Base-by-base conservation (phyloP, 2,797 vertebrate species). In the Holocentrus rufus region DNA sequence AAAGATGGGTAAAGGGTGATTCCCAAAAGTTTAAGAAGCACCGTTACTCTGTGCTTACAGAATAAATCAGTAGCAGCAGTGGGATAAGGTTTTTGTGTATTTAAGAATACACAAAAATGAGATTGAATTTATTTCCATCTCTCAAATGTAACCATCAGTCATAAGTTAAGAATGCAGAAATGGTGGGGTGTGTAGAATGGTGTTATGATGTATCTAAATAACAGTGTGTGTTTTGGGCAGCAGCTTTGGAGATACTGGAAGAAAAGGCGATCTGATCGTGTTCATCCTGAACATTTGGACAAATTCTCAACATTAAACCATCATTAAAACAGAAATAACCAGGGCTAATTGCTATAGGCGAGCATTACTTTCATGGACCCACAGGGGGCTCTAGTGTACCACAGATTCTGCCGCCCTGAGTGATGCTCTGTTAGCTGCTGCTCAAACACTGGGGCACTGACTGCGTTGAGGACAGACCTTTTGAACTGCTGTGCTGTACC, bases 311-410 rank as follows among this genome's bases (percentile, higher is more conserved):
- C 76, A 85, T 81, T 80, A 86, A 81, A 84, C 61, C 79, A 76
- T 87, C 82, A 69, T 74, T 65, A 72, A 88, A 83, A 78, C 54
- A 75, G 27, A 77, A 87, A 79, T 82, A 79, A 88, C 59, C 77
- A 31, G 63, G 67, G 42, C 72, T 84, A 77, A 75, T 82, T 76
- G 72, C 75, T 2, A 59, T 3, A 62, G 70, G 68, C 52, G 76
- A 36, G 85, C 88, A 89, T 46, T 91, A 88, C 88, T 60, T 50
- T 52, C 66, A 63, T 34, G 47, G 64, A 89, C 96, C 97, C 92
- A 98, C 90, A 97, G 96, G 95, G 95, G 97, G 95, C 97, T 95
- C 96, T 95, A 94, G 95, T 96, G 95, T 94, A 95, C 94, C 93
- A 94, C 91, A 93, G 83, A 98, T 96, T 90, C 89, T 80, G 59